Conservation (phyloP, 35 echinoderm and acorn worm genomes). For the Apostichopus japonicus region DNA sequence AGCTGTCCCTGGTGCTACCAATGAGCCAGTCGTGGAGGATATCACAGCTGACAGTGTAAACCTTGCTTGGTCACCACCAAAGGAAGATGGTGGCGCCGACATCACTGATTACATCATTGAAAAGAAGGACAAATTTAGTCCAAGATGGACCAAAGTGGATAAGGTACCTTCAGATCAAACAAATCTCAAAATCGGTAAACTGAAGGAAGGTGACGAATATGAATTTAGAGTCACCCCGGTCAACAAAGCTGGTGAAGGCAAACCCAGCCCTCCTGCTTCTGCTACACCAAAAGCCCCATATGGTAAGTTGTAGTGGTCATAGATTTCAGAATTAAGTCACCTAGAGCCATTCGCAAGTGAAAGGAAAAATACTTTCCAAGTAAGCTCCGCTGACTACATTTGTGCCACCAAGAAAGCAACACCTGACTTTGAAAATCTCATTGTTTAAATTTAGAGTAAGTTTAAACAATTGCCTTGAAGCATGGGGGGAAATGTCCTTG, state of each 20-base stretch:
- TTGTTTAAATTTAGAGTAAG: too few relatives aligned
- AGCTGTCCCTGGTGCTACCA: conserved; percentile 71
- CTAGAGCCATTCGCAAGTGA: too few relatives aligned
- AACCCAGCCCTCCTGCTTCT: conserved; percentile 69
- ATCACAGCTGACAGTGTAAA: conserved; percentile 61
- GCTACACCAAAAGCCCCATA: conserved; percentile 79
- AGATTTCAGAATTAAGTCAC: too few relatives aligned
- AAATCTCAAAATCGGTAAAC: conserved; percentile 56
- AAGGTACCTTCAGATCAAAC: conserved; percentile 66
- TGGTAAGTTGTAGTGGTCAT: conserved; percentile 56
- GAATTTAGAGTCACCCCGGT: conserved; percentile 83
- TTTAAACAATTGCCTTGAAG: too few relatives aligned
- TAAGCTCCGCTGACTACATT: too few relatives aligned
- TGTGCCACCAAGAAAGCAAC: too few relatives aligned
- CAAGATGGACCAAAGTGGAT: conserved; percentile 71
- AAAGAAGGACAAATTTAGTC: conserved; percentile 76
- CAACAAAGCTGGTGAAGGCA: conserved; percentile 84
- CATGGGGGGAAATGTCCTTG: too few relatives aligned
- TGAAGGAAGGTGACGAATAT: conserved; percentile 81
- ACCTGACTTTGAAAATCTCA: too few relatives aligned
- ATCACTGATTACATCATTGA: conserved; percentile 88
- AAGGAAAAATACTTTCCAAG: too few relatives aligned
- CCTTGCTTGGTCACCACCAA: conserved; percentile 79
- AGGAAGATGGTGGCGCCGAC: conserved; percentile 71
- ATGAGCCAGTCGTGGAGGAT: conserved; percentile 65